These are phyloP conservation scores for Eupsittula cactorum DNA, from an alignment of 2,113 vertebrate genomes.

Conservation along the genomic window DNA sequence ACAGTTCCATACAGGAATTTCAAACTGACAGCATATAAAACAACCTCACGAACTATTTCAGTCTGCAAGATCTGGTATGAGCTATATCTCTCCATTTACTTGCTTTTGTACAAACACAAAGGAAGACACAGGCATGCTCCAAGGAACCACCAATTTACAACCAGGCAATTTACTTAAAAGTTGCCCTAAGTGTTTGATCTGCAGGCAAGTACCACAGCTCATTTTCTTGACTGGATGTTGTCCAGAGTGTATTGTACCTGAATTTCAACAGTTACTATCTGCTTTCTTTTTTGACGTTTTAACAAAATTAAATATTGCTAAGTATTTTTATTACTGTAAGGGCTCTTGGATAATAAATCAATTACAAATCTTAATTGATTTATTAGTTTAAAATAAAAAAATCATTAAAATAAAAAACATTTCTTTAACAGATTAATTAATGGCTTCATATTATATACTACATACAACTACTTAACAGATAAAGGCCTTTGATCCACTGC, in stretches of 20 bases:
- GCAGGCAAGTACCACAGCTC: not conserved
- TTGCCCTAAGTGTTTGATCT: not conserved
- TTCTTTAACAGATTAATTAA: not conserved
- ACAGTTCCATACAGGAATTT: not conserved
- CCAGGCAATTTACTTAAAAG: not conserved
- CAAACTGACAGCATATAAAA: not conserved
- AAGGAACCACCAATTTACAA: not conserved
- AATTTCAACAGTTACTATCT: not conserved
- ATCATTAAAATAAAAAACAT: not conserved
- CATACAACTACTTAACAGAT: not conserved
- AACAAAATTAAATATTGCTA: not conserved
- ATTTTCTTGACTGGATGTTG: not conserved
- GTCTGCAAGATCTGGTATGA: not conserved
- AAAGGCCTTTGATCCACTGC: not conserved
- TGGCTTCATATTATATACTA: not conserved
- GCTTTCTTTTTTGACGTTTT: not conserved
- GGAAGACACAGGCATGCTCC: not conserved
- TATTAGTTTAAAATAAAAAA: not conserved
- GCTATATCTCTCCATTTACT: not conserved
- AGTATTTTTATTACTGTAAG: not conserved
- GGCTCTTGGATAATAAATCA: not conserved
- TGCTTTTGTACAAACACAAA: not conserved
- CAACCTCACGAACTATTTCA: not conserved
- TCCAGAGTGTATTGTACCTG: not conserved
- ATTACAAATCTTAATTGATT: not conserved